phyloP scores from a whole-genome alignment of 2,797 vertebrate genomes.

The Rousettus madagascariensis region DNA sequence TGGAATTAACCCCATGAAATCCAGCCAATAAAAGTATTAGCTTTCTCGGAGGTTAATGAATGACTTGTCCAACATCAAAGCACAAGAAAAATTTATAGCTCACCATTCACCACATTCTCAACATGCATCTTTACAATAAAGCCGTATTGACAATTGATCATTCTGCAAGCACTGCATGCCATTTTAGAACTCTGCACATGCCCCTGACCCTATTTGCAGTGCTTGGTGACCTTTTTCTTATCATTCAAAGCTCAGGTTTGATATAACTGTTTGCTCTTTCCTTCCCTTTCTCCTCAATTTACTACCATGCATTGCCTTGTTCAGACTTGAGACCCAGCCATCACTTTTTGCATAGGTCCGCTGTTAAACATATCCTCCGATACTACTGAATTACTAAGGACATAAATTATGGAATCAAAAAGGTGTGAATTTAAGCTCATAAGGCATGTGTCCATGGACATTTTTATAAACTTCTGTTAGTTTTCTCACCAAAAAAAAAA shows the following conservation, averaged over 20 bases:
- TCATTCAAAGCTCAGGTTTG: not conserved
- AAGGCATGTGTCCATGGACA: not conserved
- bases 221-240: not conserved
- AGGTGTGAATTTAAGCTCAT: not conserved
- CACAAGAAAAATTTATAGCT: not conserved
- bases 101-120: not conserved
- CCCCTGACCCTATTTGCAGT: not conserved
- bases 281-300: not conserved
- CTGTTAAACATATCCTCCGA: not conserved
- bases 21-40: not conserved
- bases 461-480: not conserved
- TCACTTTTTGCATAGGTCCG: not conserved
- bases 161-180: too few relatives aligned
- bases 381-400: not conserved
- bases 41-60: not conserved
- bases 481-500: not conserved
- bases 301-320: not conserved
- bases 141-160: not conserved
- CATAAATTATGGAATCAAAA: not conserved
- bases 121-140: not conserved
- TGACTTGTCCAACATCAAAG: not conserved
- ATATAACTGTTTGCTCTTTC: not conserved
- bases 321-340: not conserved
- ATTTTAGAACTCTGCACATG: not conserved
- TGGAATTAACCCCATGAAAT: not conserved